Percentiles rank a stretch among this genome's conserved stretches.
Conservation (phyloP, 1,140 invertebrate species). For the Conus betulinus region DNA sequence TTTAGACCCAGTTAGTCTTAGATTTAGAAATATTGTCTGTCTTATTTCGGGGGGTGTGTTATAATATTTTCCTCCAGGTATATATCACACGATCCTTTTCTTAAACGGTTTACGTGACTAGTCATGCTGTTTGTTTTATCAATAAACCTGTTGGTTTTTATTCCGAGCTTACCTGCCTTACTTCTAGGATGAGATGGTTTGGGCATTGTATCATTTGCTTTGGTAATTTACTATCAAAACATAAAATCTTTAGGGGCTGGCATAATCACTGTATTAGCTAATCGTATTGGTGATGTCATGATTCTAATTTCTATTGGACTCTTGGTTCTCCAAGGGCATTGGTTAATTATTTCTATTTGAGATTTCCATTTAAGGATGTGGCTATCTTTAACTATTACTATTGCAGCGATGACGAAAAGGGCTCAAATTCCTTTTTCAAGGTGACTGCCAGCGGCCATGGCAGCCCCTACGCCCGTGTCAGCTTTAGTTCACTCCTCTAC, state of each 20-base stretch:
- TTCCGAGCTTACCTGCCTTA: conserved; percentile 82
- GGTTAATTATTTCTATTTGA: background rate
- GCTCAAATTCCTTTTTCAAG: conserved; percentile 85
- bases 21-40: conserved; percentile 27
- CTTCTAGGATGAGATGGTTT: conserved; percentile 83
- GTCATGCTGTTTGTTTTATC: conserved; percentile 10
- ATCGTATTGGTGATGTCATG: conserved; percentile 74
- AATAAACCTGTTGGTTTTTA: conserved; percentile 82
- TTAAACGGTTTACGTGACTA: conserved; percentile 17
- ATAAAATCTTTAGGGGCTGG: conserved; percentile 77
- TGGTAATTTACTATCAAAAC: conserved; percentile 24
- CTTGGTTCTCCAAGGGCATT: conserved; percentile 19
- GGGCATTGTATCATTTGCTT: conserved; percentile 69
- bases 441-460: conserved; percentile 83
- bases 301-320: conserved; percentile 41
- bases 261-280: conserved; percentile 81
- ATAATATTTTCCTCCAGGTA: conserved; percentile 24
- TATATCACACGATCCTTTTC: conserved; percentile 13
- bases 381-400: conserved; percentile 72
- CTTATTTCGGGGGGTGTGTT: conserved; percentile 33
- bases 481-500: conserved; percentile 86
- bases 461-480: conserved; percentile 83
- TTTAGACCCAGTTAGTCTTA: background rate
- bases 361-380: background rate
- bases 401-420: conserved; percentile 82